Conservation (phyloP, 2,113 vertebrate species). For the Narcine bancroftii region DNA sequence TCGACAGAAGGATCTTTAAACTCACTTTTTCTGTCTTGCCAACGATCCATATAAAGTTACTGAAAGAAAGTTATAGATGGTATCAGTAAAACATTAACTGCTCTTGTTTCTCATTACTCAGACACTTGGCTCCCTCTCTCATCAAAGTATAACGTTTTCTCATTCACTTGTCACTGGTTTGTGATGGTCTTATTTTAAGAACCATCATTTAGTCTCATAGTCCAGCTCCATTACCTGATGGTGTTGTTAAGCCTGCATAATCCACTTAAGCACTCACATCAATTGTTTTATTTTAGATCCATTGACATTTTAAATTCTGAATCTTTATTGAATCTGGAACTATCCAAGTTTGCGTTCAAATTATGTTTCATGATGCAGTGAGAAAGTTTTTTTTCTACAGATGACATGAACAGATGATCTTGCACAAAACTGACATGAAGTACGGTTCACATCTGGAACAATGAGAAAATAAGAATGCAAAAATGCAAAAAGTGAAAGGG, state of each 20-base stretch:
- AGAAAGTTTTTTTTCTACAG: no score
- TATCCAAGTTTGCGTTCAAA: no score
- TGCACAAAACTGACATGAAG: not conserved
- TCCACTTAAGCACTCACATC: not conserved
- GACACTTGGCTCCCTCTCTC: no score
- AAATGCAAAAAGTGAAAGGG: no score
- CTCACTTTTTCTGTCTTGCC: conserved; percentile 45
- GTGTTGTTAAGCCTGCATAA: not conserved
- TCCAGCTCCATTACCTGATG: not conserved
- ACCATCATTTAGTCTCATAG: no score
- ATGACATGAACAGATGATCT: not conserved
- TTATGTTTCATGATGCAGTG: no score
- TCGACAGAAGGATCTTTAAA: conserved; percentile 42
- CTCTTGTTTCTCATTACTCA: no score
- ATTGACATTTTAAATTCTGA: not conserved
- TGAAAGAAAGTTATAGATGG: not conserved
- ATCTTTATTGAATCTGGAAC: not conserved
- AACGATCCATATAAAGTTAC: conserved; percentile 41
- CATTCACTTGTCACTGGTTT: no score
- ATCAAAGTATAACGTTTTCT: no score
- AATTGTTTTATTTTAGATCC: not conserved
- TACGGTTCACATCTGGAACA: not conserved
- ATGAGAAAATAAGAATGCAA: no score
- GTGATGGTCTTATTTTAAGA: no score
- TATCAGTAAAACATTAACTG: conserved; percentile 21